These are phyloP conservation scores for Biston betularia DNA, from an alignment of 2,888 invertebrate species.

Conservation along the genomic window DNA sequence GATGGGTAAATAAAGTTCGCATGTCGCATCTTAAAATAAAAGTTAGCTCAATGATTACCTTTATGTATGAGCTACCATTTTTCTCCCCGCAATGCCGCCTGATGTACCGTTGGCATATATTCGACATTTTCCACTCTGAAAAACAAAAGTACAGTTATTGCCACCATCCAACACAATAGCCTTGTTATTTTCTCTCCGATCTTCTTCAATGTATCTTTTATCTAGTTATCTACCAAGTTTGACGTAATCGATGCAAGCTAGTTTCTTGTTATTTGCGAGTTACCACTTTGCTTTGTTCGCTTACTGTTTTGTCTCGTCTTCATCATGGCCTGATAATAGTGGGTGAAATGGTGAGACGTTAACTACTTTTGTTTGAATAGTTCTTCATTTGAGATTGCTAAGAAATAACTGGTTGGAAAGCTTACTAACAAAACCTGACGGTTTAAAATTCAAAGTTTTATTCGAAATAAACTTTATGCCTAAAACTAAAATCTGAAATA, in stretches of 20 bases:
- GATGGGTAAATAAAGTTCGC: too few species aligned
- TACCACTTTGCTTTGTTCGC: conserved; percentile 23
- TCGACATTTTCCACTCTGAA: conserved; percentile 79
- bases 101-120: conserved; percentile 78
- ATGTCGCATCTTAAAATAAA: too few species aligned
- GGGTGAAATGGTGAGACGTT: conserved; percentile 21
- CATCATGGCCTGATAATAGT: conserved; percentile 15
- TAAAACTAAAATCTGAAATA: too few species aligned
- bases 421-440: too few species aligned
- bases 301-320: conserved; percentile 21
- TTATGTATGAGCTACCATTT: conserved; percentile 79
- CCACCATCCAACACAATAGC: conserved; percentile 36
- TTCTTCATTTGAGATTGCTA: too few species aligned
- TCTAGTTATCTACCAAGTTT: conserved; percentile 38
- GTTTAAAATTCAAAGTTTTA: too few species aligned
- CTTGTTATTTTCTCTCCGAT: conserved; percentile 44
- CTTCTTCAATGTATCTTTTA: conserved; percentile 36
- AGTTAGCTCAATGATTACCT: conserved; percentile 51
- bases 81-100: conserved; percentile 72
- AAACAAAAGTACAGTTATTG: conserved; percentile 53
- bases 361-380: neutral
- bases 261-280: conserved; percentile 37
- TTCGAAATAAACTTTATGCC: too few species aligned
- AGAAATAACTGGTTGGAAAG: too few species aligned
- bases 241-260: conserved; percentile 37